These are phyloP conservation scores for Ommatoiulus sabulosus DNA, from an alignment of 2,888 invertebrate genomes.

Conservation along the genomic window DNA sequence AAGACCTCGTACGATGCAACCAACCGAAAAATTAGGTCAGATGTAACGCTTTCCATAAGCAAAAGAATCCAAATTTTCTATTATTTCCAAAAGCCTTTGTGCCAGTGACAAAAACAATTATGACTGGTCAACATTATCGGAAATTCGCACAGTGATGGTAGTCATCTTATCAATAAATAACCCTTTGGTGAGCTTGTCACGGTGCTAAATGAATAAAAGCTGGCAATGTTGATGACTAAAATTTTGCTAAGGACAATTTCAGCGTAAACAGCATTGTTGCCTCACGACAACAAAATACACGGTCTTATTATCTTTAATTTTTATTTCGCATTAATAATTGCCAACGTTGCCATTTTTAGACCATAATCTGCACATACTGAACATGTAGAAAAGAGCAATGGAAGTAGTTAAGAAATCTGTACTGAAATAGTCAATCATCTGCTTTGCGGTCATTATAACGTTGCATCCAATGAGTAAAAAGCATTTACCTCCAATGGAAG, in stretches of 20 bases:
- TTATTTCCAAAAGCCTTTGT: not conserved
- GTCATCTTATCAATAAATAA: not conserved
- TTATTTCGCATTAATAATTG: not conserved
- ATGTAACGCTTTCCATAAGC: not conserved
- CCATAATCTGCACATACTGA: too few relatives aligned
- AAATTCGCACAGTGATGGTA: not conserved
- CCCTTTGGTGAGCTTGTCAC: not conserved
- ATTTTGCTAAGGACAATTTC: not conserved
- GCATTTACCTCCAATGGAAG: too few relatives aligned
- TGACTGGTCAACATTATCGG: not conserved
- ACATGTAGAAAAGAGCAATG: too few relatives aligned
- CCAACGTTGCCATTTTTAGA: too few relatives aligned
- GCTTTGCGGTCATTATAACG: too few relatives aligned
- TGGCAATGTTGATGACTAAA: not conserved
- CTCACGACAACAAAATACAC: not conserved
- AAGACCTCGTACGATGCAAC: not conserved
- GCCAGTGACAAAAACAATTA: not conserved
- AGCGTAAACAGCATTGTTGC: not conserved
- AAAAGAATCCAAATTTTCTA: conserved; percentile 3
- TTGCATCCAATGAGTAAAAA: too few relatives aligned
- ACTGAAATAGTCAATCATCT: too few relatives aligned
- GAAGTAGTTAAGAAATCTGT: too few relatives aligned
- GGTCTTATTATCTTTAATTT: not conserved
- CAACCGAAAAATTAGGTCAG: not conserved
- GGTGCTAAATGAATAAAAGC: not conserved